A percentile compares a stretch with the other conserved stretches of the same genome.
Evolutionary conservation across 1,140 invertebrate species (phyloP).

Genomic region (Pseudomyrmex dendroicus): DNA sequence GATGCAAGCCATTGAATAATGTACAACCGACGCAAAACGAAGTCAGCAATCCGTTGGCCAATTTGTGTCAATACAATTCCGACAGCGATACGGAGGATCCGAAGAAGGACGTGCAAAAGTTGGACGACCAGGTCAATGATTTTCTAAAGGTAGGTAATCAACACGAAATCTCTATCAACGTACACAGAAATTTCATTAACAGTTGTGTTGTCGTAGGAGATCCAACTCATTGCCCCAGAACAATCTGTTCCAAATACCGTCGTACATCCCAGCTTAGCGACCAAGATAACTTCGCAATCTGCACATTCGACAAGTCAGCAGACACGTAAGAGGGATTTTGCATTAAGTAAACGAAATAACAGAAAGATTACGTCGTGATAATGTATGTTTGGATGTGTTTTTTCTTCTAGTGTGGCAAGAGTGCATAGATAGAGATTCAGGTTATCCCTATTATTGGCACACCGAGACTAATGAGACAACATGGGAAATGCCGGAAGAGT

Average conservation of each 20-base stretch:
- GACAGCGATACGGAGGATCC: constrained; percentile 82
- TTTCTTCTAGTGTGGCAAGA: constrained; percentile 87
- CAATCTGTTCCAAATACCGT: constrained; percentile 51
- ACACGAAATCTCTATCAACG: neutral
- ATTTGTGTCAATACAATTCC: constrained; percentile 84
- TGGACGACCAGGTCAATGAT: constrained; percentile 84
- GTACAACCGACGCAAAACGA: constrained; percentile 76
- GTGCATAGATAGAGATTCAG: constrained; percentile 88
- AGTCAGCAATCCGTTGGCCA: constrained; percentile 80
- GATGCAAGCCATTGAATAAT: constrained; percentile 77
- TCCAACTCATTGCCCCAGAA: constrained; percentile 80
- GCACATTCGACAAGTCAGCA: constrained; percentile 25
- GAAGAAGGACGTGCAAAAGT: constrained; percentile 71
- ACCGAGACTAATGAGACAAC: constrained; percentile 89
- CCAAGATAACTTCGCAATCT: constrained; percentile 41
- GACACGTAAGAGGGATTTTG: constrained; percentile 54
- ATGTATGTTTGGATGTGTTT: neutral
- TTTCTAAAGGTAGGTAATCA: constrained; percentile 81
- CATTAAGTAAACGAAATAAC: neutral
- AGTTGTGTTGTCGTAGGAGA: constrained; percentile 77
- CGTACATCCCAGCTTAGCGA: constrained; percentile 13
- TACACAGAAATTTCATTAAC: constrained; percentile 14
- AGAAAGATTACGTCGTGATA: neutral
- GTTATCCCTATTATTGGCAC: constrained; percentile 92
- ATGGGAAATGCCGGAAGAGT: constrained; percentile 89